These are phyloP conservation scores for Sylvia borin DNA, from an alignment of 2,797 vertebrate genomes.

Conservation along the genomic window DNA sequence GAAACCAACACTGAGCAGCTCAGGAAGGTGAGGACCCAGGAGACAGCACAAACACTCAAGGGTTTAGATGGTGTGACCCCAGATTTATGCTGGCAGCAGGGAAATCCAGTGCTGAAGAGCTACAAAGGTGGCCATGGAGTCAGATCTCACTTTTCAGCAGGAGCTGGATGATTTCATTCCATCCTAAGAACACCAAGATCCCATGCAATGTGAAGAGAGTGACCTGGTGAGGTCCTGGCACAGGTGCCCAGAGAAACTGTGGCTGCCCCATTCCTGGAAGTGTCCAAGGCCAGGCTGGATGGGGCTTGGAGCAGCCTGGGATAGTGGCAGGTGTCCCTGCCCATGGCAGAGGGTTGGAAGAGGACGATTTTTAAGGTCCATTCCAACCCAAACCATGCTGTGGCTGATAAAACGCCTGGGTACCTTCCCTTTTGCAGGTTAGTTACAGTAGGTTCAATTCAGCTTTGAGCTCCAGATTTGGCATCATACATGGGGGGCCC, in stretches of 20 bases:
- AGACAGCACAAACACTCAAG: background rate
- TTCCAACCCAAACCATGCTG: background rate
- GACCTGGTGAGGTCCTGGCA: background rate
- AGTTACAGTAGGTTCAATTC: background rate
- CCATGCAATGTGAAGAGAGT: background rate
- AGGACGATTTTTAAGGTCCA: too few relatives aligned
- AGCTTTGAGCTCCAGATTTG: background rate
- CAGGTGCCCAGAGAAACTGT: background rate
- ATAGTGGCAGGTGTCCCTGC: background rate
- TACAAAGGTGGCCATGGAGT: background rate
- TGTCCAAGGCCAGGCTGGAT: fast-evolving
- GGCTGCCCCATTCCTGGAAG: background rate
- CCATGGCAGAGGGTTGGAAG: background rate
- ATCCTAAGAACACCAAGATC: background rate
- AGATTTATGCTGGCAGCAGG: background rate
- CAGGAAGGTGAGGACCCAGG: background rate
- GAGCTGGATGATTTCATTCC: background rate
- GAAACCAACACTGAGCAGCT: background rate
- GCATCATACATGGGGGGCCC: background rate
- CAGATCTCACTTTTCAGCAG: background rate
- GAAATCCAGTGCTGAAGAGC: background rate
- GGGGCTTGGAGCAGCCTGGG: background rate
- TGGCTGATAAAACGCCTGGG: background rate
- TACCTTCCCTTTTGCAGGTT: background rate
- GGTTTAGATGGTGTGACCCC: background rate